phyloP scores from a whole-genome alignment of 2,888 invertebrate species.

The Leptura quadrifasciata region DNA sequence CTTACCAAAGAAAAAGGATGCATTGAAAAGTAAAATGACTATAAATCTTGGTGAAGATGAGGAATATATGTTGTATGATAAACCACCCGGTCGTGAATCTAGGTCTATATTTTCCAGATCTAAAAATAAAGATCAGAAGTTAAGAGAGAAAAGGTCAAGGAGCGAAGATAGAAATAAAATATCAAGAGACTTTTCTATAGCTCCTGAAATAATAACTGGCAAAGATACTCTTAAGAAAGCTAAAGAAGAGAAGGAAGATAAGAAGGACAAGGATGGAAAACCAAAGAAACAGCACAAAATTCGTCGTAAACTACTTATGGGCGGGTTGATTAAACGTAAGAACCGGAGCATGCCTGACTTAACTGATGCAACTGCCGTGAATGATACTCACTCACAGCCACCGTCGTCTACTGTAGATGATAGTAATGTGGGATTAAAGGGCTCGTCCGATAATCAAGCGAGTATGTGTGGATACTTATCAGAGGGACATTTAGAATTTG shows the following conservation, averaged over 20 bases:
- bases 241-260: slow-evolving; percentile 80
- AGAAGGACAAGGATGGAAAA: slow-evolving; percentile 81
- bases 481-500: slow-evolving; percentile 90
- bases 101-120: slow-evolving; percentile 82
- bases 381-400: slow-evolving; percentile 68
- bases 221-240: slow-evolving; percentile 69
- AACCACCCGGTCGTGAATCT: slow-evolving; percentile 81
- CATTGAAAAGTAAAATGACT: slow-evolving; percentile 78
- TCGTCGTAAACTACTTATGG: slow-evolving; percentile 90
- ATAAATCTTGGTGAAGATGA: slow-evolving; percentile 84
- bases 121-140: slow-evolving; percentile 82
- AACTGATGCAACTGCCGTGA: slow-evolving; percentile 84
- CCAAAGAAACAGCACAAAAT: slow-evolving; percentile 95
- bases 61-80: slow-evolving; percentile 80
- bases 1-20: slow-evolving; percentile 89
- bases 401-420: slow-evolving; percentile 82
- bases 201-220: slow-evolving; percentile 73
- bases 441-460: slow-evolving; percentile 75
- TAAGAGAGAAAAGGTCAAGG: slow-evolving; percentile 85
- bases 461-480: slow-evolving; percentile 88
- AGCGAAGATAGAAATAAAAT: slow-evolving; percentile 91
- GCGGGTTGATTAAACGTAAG: slow-evolving; percentile 90
- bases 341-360: slow-evolving; percentile 95
- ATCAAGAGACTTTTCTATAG: slow-evolving; percentile 83
- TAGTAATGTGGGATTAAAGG: slow-evolving; percentile 82